Evolutionary conservation across 2,888 invertebrate species (phyloP), one percentile per base, ranked within the genome.

Genomic region (Cylloceria caligata): DNA sequence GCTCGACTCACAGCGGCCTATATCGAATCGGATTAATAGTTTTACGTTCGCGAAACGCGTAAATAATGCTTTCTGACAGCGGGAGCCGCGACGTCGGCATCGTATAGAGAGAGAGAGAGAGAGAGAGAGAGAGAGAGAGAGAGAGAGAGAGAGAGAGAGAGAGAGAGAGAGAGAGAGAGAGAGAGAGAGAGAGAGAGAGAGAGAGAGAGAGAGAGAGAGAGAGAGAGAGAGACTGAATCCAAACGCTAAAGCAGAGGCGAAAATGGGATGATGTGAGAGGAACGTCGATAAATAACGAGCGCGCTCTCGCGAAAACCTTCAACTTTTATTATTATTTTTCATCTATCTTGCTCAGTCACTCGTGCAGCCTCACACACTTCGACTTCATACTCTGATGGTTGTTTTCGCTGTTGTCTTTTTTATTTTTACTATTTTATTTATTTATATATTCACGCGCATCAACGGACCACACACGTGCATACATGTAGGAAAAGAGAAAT

Each of bases 211-310:
- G 42, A 42, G 6, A 30, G n/a, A 13, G 16, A 36, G 34, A 36
- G 24, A n/a, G 24, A 24, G 6, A 34, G 30, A 6, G 69, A 55
- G 69, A 55, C 69, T 55, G 55, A 69, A 55, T 39, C 69, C 67
- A 49, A n/a, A 52, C 39, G 49, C n/a, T 24, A 49, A 49, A 30
- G 62, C 72, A 39, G 60, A 72, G 45, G 30, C 62, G 72, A 4
- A 49, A 72, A 62, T 34, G 62, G 74, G 55, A 62, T 36, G 65
- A 55, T 42, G 52, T 39, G 84, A 87, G 84, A 86, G 86, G 87
- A 89, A 87, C 87, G 86, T 86, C 88, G 88, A 88, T 88, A 88
- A 88, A 89, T 89, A 89, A 89, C 87, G 86, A 89, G 88, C 84
- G 42, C 74, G 64, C 27, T 74, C 45, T 74, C 83, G 81, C 84